These are phyloP conservation scores for Rallus crepitans DNA, from an alignment of 2,797 vertebrate species.

Conservation along the genomic window DNA sequence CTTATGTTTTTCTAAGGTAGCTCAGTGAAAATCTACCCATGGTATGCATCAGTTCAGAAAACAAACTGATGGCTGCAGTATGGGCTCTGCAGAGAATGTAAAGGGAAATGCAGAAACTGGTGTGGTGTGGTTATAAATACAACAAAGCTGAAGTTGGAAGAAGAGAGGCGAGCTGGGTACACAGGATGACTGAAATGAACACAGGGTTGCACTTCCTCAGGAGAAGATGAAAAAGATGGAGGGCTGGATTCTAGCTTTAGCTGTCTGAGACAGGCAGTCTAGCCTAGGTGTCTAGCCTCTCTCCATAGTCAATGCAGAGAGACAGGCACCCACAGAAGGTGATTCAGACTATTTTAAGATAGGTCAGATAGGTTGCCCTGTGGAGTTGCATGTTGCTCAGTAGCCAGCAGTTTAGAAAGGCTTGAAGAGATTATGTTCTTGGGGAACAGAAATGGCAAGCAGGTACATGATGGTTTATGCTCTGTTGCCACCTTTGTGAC, in stretches of 20 bases:
- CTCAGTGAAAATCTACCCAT: background rate
- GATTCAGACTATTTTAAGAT: background rate
- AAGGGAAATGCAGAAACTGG: background rate
- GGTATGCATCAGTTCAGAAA: background rate
- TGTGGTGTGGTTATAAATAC: background rate
- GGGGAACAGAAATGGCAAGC: background rate
- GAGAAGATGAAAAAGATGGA: background rate
- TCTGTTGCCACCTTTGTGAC: background rate
- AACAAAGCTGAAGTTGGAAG: background rate
- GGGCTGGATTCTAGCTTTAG: background rate
- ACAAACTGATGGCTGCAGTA: background rate
- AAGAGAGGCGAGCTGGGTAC: background rate
- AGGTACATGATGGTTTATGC: fast-evolving
- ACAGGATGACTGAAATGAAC: background rate
- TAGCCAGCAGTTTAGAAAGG: background rate
- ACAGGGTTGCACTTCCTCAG: background rate
- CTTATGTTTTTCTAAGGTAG: background rate
- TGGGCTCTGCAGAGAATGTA: background rate
- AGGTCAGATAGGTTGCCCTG: background rate
- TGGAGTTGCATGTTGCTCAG: background rate
- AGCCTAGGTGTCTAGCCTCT: background rate
- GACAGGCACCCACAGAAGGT: background rate
- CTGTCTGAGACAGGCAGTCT: background rate
- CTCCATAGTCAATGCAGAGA: background rate
- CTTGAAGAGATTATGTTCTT: background rate